Conservation (phyloP, 92 coral and sea anemone genomes). For the Diadumene lineata region DNA sequence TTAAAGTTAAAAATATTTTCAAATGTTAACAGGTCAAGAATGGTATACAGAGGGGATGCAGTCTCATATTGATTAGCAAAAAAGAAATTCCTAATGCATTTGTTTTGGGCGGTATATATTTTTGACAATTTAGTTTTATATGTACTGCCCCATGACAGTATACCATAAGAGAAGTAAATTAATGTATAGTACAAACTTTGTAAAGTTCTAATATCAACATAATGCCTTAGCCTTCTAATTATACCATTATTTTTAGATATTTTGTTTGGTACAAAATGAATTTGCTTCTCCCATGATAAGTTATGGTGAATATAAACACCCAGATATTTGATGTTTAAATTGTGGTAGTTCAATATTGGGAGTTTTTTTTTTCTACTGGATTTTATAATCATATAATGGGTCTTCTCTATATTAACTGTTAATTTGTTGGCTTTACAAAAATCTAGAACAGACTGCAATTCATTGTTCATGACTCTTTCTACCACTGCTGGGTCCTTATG, state of each 20-base stretch:
- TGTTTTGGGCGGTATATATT: conserved; percentile 46
- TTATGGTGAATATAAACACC: conserved; percentile 53
- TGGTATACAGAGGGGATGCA: conserved; percentile 35
- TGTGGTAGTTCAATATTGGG: neutral
- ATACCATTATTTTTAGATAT: conserved; percentile 38
- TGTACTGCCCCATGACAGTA: conserved; percentile 27
- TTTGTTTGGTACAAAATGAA: neutral
- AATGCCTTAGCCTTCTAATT: conserved; percentile 31
- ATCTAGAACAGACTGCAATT: conserved; percentile 26
- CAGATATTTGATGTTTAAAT: conserved; percentile 37
- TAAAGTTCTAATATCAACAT: conserved; percentile 26
- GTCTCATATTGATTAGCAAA: conserved; percentile 50
- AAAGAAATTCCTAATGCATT: conserved; percentile 46
- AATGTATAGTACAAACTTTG: conserved; percentile 23
- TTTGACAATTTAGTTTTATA: conserved; percentile 17
- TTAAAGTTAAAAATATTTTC: conserved; percentile 47
- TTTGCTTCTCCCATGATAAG: conserved; percentile 40
- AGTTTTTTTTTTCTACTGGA: conserved; percentile 24
- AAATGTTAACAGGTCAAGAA: conserved; percentile 44
- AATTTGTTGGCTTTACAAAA: conserved; percentile 43
- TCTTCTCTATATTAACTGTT: conserved; percentile 43
- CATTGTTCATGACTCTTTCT: conserved; percentile 26
- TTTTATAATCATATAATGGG: conserved; percentile 45
- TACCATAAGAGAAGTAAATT: conserved; percentile 39
- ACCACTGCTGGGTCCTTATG: conserved; percentile 39